Evolutionary conservation across 2,888 invertebrate species (phyloP).

Genomic region (Caenorhabditis zanzibari): DNA sequence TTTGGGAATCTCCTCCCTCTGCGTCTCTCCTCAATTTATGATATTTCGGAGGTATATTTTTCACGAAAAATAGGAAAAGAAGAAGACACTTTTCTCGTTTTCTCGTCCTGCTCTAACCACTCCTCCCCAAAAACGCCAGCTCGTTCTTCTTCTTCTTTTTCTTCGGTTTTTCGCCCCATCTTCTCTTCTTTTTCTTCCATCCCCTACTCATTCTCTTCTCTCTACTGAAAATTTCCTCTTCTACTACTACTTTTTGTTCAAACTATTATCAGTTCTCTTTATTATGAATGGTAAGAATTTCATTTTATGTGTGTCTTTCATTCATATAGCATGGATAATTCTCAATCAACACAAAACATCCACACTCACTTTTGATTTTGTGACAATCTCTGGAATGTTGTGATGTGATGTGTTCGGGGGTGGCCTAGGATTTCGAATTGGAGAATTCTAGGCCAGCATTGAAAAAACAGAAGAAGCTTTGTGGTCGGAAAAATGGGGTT

Average conservation of each 20-base stretch:
- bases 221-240: not conserved
- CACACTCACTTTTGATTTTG: constrained; percentile 17
- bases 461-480: not conserved
- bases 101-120: constrained; percentile 16
- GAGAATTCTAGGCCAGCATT: too few relatives aligned
- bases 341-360: not conserved
- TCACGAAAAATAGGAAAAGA: constrained; percentile 47
- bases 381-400: constrained; percentile 20
- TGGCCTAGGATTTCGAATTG: too few relatives aligned
- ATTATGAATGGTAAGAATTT: constrained; percentile 28
- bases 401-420: constrained; percentile 25
- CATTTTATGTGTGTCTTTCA: constrained; percentile 8
- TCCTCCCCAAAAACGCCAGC: not conserved
- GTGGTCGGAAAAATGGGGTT: not conserved
- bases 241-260: constrained; percentile 1
- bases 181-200: constrained; percentile 20
- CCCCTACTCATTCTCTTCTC: not conserved
- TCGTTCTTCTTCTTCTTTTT: constrained; percentile 24
- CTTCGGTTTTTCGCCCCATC: too few relatives aligned
- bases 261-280: not conserved
- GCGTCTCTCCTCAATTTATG: constrained; percentile 32
- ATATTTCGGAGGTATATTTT: constrained; percentile 44
- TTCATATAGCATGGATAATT: constrained; percentile 14
- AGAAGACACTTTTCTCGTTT: constrained; percentile 22
- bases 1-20: constrained; percentile 39